These are phyloP conservation scores for human DNA, from an alignment of 2,113 vertebrate species.

Conservation along the genomic window GRCh38 chr3:188530501-188531000, in stretches of 20 bases:
- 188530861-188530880: neutral
- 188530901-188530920: neutral
- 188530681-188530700: neutral
- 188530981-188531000: neutral
- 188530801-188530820: neutral
- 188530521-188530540: neutral
- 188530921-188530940: neutral
- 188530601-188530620: neutral
- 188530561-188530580: neutral
- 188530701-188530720: neutral
- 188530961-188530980: neutral
- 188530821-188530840: neutral
- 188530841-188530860: neutral
- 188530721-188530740: neutral
- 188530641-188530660: neutral
- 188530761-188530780: neutral
- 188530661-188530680: neutral
- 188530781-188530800: neutral
- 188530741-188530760: neutral
- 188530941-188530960: neutral
- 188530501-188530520: neutral
- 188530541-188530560: neutral
- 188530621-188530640: neutral
- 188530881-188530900: neutral
- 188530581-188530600: neutral